These are phyloP conservation scores for Calameuta pallipes DNA, from an alignment of 2,888 invertebrate genomes.

Conservation along the genomic window DNA sequence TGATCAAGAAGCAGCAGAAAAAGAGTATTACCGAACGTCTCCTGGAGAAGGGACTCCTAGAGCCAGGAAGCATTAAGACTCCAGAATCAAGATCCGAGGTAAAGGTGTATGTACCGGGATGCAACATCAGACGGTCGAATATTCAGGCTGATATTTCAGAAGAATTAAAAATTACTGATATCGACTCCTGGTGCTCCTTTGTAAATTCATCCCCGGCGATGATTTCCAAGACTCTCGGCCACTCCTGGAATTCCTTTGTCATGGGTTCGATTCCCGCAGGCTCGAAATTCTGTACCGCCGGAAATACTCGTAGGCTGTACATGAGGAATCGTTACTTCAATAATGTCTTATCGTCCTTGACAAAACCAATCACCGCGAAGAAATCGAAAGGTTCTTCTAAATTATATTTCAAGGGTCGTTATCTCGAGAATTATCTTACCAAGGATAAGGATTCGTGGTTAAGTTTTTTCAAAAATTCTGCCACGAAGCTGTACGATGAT, in stretches of 20 bases:
- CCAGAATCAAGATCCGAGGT: conserved; percentile 52
- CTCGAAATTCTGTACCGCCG: background rate
- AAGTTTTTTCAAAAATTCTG: background rate
- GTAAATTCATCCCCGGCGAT: background rate
- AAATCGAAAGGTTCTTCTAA: conserved; percentile 17
- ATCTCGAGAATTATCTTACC: conserved; percentile 13
- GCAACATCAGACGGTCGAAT: background rate
- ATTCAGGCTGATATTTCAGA: conserved; percentile 3
- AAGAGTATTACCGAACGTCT: conserved; percentile 57
- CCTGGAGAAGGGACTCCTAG: conserved; percentile 52
- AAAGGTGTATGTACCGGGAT: conserved; percentile 35
- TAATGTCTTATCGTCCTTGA: conserved; percentile 5
- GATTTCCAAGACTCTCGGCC: background rate
- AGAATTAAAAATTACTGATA: background rate
- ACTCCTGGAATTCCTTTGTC: too few species aligned
- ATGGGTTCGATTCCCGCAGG: background rate
- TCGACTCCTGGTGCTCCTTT: background rate
- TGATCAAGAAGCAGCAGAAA: conserved; percentile 60
- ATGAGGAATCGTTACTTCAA: conserved; percentile 24
- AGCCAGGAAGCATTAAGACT: conserved; percentile 45
- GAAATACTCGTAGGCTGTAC: background rate
- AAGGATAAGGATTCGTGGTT: conserved; percentile 1
- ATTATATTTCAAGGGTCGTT: conserved; percentile 19
- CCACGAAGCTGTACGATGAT: background rate
- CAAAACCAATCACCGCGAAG: background rate